Conservation (phyloP, 2,113 vertebrate genomes). For the Poecile atricapillus region DNA sequence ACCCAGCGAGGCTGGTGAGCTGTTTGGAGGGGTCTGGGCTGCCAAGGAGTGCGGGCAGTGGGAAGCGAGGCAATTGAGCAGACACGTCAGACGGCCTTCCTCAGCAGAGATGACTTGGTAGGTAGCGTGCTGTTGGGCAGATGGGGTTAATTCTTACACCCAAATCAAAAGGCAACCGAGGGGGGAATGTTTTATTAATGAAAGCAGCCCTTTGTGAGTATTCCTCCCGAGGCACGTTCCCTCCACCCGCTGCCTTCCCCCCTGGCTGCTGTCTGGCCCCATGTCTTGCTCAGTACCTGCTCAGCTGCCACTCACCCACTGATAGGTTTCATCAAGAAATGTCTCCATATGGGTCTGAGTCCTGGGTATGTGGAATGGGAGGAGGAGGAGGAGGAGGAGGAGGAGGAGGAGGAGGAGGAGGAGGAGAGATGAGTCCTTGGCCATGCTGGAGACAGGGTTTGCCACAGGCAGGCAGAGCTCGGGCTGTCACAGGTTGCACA, state of each 20-base stretch:
- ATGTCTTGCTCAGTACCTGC: constrained; percentile 48
- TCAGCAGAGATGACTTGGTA: constrained; percentile 51
- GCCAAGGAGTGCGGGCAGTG: neutral
- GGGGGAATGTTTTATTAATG: constrained; percentile 71
- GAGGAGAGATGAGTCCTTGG: neutral
- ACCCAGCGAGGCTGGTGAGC: neutral
- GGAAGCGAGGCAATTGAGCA: neutral
- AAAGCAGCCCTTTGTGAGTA: constrained; percentile 67
- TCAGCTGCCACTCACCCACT: constrained; percentile 58
- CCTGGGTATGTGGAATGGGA: neutral
- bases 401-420: neutral
- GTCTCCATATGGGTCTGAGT: constrained; percentile 21
- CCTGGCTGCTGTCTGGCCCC: constrained; percentile 61
- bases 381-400: neutral
- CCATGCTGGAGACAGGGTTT: neutral
- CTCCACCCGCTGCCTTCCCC: constrained; percentile 56
- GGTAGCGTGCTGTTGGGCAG: constrained; percentile 53
- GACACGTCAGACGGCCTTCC: constrained; percentile 10
- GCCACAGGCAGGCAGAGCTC: neutral
- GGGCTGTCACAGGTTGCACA: neutral
- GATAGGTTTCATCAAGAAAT: constrained; percentile 47
- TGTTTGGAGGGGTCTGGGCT: constrained; percentile 9
- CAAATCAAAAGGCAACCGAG: constrained; percentile 64
- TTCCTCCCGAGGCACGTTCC: constrained; percentile 58
- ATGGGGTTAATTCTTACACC: constrained; percentile 69